These are phyloP conservation scores for Sinocyclocheilus rhinocerous DNA, from an alignment of 2,113 vertebrate species.

Conservation along the genomic window DNA sequence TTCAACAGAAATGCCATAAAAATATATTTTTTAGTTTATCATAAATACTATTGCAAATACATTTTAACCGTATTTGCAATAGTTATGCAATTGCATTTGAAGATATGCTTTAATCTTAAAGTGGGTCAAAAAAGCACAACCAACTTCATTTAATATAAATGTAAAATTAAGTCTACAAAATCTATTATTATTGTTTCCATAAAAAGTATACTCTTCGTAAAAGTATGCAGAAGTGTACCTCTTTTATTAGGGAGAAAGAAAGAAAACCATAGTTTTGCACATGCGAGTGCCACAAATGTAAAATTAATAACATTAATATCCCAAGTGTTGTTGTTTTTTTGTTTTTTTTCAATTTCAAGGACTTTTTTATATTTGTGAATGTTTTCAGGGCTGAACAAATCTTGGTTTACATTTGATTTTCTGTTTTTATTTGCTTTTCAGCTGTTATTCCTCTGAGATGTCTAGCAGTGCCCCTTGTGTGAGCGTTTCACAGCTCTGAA, in stretches of 20 bases:
- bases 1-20: no score
- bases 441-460: not conserved
- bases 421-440: constrained; percentile 46
- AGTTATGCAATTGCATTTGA: not conserved
- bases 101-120: not conserved
- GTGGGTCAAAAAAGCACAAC: not conserved
- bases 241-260: no score
- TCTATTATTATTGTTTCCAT: no score
- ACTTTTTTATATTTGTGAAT: not conserved
- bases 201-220: no score
- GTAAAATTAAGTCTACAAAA: no score
- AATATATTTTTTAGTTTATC: not conserved
- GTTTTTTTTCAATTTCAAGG: no score
- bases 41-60: not conserved
- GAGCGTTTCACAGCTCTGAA: not conserved
- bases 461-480: not conserved
- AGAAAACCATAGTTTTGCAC: not conserved
- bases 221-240: no score
- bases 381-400: not conserved
- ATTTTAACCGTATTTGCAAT: not conserved
- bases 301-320: not conserved
- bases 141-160: not conserved
- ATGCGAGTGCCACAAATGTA: not conserved
- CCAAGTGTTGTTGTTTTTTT: not conserved
- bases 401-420: constrained; percentile 24